Conservation (phyloP, 2,113 vertebrate species). For the Gymnocephalus cernua region DNA sequence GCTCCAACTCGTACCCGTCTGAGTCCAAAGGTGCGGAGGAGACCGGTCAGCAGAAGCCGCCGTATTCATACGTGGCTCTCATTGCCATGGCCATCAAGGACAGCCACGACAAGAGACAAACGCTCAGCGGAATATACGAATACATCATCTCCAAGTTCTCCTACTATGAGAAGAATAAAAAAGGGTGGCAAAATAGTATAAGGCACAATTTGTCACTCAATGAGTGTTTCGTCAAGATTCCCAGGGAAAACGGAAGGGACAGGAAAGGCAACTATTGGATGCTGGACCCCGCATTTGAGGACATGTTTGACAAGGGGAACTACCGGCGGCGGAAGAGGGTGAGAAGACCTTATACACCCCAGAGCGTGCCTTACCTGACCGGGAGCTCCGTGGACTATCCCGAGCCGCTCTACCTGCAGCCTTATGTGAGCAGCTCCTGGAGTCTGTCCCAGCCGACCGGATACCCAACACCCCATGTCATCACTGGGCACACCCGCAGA, state of each 20-base stretch:
- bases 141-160: slow-evolving; percentile 86
- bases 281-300: slow-evolving; percentile 84
- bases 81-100: slow-evolving; percentile 89
- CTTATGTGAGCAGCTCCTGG: slow-evolving; percentile 69
- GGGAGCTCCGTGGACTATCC: slow-evolving; percentile 55
- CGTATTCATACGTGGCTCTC: slow-evolving; percentile 88
- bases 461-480: slow-evolving; percentile 47
- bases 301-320: slow-evolving; percentile 86
- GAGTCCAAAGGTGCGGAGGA: slow-evolving; percentile 22
- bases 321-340: slow-evolving; percentile 81
- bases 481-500: slow-evolving; percentile 53
- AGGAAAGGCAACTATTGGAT: slow-evolving; percentile 85
- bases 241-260: slow-evolving; percentile 67
- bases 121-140: slow-evolving; percentile 87
- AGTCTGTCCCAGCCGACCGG: slow-evolving; percentile 39
- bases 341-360: slow-evolving; percentile 62
- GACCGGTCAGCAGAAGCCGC: slow-evolving; percentile 75
- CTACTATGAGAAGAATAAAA: slow-evolving; percentile 83
- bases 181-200: slow-evolving; percentile 89
- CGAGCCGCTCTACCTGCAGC: slow-evolving; percentile 71
- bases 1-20: slow-evolving; percentile 43
- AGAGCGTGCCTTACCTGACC: slow-evolving; percentile 54
- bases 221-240: slow-evolving; percentile 87
- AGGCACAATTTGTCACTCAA: slow-evolving; percentile 90
- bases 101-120: slow-evolving; percentile 80